A percentile compares a stretch with the other conserved stretches of the same genome.
These are phyloP conservation scores for Chascanopsetta lugubris DNA, from an alignment of 2,113 vertebrate species.

Conservation along the genomic window DNA sequence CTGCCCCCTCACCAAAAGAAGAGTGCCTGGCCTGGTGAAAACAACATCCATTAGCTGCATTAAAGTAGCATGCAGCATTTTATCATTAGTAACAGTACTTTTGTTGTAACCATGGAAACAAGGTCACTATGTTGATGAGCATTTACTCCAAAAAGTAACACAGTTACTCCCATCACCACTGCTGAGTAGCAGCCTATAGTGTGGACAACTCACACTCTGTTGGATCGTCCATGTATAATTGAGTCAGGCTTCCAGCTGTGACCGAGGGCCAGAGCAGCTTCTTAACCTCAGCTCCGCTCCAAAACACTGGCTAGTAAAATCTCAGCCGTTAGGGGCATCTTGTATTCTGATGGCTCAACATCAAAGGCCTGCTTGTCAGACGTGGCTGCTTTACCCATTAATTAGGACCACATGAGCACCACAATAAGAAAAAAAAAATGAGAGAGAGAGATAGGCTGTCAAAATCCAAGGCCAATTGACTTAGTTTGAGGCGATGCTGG, in stretches of 20 bases:
- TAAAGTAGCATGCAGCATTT: no score
- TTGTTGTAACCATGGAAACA: no score
- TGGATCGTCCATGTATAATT: neutral
- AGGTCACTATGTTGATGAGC: no score
- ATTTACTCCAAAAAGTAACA: no score
- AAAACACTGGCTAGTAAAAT: slow-evolving; percentile 46
- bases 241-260: slow-evolving; percentile 13
- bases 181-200: no score
- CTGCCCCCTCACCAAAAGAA: no score
- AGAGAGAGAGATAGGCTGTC: slow-evolving; percentile 21
- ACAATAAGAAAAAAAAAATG: slow-evolving; percentile 18
- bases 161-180: no score
- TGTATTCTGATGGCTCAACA: slow-evolving; percentile 33
- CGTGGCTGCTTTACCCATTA: slow-evolving; percentile 39
- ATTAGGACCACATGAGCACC: slow-evolving; percentile 48
- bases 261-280: slow-evolving; percentile 12
- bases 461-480: neutral
- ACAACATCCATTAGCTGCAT: no score
- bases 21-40: no score
- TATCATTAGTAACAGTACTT: no score
- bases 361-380: slow-evolving; percentile 46
- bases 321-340: slow-evolving; percentile 19
- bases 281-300: slow-evolving; percentile 36
- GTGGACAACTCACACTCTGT: neutral
- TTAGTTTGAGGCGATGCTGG: neutral